Evolutionary conservation across 1,140 invertebrate species (phyloP), one percentile per base, ranked within the genome.

Genomic region (Drusus annulatus): DNA sequence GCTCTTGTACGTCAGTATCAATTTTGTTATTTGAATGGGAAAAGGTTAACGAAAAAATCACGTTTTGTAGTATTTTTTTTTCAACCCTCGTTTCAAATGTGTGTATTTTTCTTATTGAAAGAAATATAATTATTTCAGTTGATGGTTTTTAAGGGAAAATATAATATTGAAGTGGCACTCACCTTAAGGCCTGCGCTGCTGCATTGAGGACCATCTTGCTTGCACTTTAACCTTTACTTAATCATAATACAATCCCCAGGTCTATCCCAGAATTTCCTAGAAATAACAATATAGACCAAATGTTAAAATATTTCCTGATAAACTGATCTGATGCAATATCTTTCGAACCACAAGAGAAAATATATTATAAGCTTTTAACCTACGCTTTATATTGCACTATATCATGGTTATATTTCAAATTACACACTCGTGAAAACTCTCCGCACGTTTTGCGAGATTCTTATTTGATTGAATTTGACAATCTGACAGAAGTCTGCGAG

Each of bases 141-240:
- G 25, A 28, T 5, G 25, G 25, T 2, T 17, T n/a, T 50, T 28
- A 13, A n/a, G 16, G 50, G 56, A 74, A 54, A 31, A 25, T 21
- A 15, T 16, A n/a, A 15, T 0, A 78, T 81, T 65, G 15, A 17
- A 17, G 5, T 45, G 36, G 36, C 28, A 69, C 89, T 89, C 88
- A 94, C 93, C 93, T 93, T 81, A 94, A 87, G 86, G 93, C 92
- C 89, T 94, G 93, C 82, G 93, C 91, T 85, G 93, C 93, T 84
- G 93, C 92, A 87, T 93, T 94, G 87, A 93, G 88, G 85, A 92
- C 93, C 93, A 94, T 94, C 87, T 88, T 92, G 84, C 85, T 65
- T 23, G 10, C 31, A 16, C 19, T 50, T 16, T 69, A 15, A 50
- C n/a, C 17, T 50, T 45, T n/a, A 45, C 36, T 17, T 45, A 50